Conservation (phyloP, 2,888 invertebrate species). For the Patella ulyssiponensis region DNA sequence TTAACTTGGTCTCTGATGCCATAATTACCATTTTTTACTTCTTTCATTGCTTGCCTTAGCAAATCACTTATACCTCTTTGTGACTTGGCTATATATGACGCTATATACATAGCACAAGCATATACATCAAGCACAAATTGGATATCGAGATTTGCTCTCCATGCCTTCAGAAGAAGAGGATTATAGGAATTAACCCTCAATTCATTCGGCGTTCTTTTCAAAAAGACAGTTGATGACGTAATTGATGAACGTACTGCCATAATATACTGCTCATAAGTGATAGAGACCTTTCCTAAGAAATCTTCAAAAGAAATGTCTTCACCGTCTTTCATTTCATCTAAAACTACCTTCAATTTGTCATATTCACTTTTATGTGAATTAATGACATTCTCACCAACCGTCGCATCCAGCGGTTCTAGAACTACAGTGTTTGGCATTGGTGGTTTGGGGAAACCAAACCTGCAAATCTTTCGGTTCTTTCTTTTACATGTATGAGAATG, state of each 20-base stretch:
- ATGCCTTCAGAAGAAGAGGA: slow-evolving; percentile 1
- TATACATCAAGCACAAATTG: too few species aligned
- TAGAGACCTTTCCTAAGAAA: neutral
- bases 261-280: slow-evolving; percentile 15
- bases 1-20: slow-evolving; percentile 35
- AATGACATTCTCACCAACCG: too few species aligned
- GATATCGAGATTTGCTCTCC: too few species aligned
- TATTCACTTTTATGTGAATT: too few species aligned
- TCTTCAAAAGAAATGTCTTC: neutral
- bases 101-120: neutral
- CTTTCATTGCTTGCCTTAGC: slow-evolving; percentile 37
- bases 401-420: too few species aligned
- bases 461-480: neutral
- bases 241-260: slow-evolving; percentile 10
- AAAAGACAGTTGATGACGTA: slow-evolving; percentile 21
- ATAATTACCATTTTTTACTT: slow-evolving; percentile 31
- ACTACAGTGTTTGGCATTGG: too few species aligned
- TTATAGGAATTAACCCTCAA: slow-evolving; percentile 33
- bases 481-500: slow-evolving; percentile 33
- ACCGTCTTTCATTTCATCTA: too few species aligned
- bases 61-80: slow-evolving; percentile 46
- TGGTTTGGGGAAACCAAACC: too few species aligned
- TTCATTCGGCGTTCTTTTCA: slow-evolving; percentile 29
- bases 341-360: neutral
- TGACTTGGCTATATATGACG: slow-evolving; percentile 43